Evolutionary conservation across 2,113 vertebrate species (phyloP).

Genomic region (Megaceryle torquata): DNA sequence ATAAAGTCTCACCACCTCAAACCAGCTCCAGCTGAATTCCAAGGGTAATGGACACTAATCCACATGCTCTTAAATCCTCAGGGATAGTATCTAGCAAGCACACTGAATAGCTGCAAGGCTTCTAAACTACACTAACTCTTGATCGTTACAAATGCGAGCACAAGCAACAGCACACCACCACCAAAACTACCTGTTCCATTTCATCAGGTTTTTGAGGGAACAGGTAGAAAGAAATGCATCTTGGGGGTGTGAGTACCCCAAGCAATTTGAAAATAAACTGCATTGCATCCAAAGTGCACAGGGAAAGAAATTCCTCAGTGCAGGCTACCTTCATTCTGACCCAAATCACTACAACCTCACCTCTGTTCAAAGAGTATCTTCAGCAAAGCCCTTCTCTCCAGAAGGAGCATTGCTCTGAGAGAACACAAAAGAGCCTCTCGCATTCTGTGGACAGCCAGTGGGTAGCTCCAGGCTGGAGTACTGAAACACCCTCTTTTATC

Average conservation of each 20-base stretch:
- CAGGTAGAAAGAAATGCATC: not conserved
- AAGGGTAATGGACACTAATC: not conserved
- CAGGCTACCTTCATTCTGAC: not conserved
- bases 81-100: not conserved
- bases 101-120: not conserved
- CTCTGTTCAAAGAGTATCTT: not conserved
- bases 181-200: not conserved
- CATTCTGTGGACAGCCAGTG: not conserved
- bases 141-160: not conserved
- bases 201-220: not conserved
- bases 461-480: not conserved
- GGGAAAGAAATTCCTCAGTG: not conserved
- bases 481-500: not conserved
- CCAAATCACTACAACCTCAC: not conserved
- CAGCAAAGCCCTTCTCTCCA: not conserved
- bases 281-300: rapidly evolving
- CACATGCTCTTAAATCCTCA: not conserved
- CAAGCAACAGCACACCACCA: not conserved
- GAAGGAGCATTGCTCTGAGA: not conserved
- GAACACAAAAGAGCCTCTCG: not conserved
- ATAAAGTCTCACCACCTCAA: not conserved
- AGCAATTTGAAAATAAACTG: not conserved
- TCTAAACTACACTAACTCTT: not conserved
- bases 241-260: not conserved
- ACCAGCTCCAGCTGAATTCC: not conserved